These are phyloP conservation scores for Cantharis lateralis DNA, from an alignment of 2,888 invertebrate species.

Conservation along the genomic window DNA sequence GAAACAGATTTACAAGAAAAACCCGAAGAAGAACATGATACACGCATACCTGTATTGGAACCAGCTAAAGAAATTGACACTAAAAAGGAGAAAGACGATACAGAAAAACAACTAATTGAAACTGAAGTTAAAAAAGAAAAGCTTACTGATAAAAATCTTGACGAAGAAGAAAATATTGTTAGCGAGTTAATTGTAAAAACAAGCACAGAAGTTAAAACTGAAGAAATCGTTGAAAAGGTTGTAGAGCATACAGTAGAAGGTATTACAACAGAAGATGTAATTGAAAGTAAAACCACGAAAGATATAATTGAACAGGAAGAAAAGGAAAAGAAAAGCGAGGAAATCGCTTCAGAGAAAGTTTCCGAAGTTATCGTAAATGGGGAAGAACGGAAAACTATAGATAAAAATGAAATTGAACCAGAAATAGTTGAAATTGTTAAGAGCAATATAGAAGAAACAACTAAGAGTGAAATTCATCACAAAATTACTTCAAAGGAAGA, in stretches of 20 bases:
- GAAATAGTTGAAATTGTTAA: background rate
- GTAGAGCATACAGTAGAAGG: slow-evolving; percentile 42
- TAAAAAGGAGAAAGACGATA: background rate
- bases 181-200: background rate
- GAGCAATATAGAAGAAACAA: background rate
- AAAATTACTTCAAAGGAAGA: background rate
- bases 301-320: background rate
- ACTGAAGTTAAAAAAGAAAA: slow-evolving; percentile 2
- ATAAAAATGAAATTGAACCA: background rate
- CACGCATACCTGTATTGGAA: background rate
- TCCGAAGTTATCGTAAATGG: background rate
- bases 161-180: background rate
- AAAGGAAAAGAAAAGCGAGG: background rate
- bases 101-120: background rate
- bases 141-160: background rate
- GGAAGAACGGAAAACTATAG: background rate
- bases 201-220: background rate
- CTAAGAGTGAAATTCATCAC: slow-evolving; percentile 19
- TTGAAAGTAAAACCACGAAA: background rate
- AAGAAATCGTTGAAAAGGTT: slow-evolving; percentile 24
- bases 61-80: background rate
- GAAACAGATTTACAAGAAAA: slow-evolving; percentile 38
- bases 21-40: slow-evolving; percentile 19
- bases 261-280: background rate
- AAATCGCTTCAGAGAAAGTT: background rate